Percentiles rank a stretch among this genome's conserved stretches.
Conservation (phyloP, 2,888 invertebrate species). For the Drosophila anomelani region DNA sequence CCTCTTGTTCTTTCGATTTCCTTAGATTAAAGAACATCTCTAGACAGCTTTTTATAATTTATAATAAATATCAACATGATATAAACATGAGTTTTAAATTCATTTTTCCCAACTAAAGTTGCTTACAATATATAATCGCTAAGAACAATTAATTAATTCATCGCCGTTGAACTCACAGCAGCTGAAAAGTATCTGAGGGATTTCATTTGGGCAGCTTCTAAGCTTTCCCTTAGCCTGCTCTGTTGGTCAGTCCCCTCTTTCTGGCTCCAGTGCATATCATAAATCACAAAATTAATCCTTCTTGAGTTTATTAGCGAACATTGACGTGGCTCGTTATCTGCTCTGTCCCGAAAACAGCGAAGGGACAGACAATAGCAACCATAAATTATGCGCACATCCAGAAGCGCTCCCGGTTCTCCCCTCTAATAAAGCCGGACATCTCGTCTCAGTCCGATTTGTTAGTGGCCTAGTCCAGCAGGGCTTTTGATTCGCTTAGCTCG, state of each 20-base stretch:
- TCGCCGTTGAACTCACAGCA: constrained; percentile 42
- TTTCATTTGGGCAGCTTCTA: constrained; percentile 39
- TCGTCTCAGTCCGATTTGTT: constrained; percentile 50
- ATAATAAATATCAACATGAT: neutral
- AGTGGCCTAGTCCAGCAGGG: constrained; percentile 25
- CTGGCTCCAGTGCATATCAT: constrained; percentile 62
- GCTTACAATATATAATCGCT: neutral
- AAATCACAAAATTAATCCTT: constrained; percentile 84
- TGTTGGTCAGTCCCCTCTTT: constrained; percentile 16
- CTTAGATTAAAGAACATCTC: neutral
- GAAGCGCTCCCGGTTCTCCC: constrained; percentile 23
- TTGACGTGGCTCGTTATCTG: constrained; percentile 79
- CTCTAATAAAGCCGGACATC: constrained; percentile 26
- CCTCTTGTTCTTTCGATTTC: neutral
- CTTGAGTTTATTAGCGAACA: constrained; percentile 83
- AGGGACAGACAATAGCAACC: constrained; percentile 54
- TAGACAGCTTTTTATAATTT: too few species aligned
- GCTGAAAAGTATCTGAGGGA: constrained; percentile 57
- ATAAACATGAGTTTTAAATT: too few species aligned
- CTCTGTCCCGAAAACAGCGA: constrained; percentile 8
- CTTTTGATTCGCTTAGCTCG: constrained; percentile 21
- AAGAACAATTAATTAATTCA: constrained; percentile 56
- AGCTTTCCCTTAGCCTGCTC: constrained; percentile 13
- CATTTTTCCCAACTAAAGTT: neutral
- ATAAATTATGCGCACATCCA: constrained; percentile 73